These are phyloP conservation scores for Hippocampus zosterae DNA, from an alignment of 2,113 vertebrate species.

Conservation along the genomic window DNA sequence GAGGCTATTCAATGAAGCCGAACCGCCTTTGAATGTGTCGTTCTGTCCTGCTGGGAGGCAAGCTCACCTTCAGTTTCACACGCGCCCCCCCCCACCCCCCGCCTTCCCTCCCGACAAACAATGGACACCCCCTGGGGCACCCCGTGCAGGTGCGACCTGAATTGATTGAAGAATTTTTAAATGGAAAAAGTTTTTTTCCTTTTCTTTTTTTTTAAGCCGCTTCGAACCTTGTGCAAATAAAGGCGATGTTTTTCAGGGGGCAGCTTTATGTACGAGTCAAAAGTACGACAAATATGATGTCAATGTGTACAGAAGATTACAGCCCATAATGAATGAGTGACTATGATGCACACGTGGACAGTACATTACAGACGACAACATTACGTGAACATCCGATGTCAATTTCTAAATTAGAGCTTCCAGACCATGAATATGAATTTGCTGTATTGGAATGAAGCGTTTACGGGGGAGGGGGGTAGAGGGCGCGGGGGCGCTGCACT, in stretches of 20 bases:
- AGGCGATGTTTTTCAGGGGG: constrained; percentile 66
- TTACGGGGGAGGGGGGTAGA: neutral
- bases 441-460: neutral
- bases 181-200: constrained; percentile 33
- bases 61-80: constrained; percentile 64
- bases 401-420: neutral
- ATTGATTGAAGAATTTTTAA: constrained; percentile 49
- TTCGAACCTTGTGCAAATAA: constrained; percentile 73
- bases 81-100: constrained; percentile 50
- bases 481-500: neutral
- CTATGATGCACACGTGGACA: neutral
- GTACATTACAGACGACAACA: neutral
- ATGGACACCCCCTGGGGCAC: constrained; percentile 57
- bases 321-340: neutral
- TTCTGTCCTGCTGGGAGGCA: constrained; percentile 5
- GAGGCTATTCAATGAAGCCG: neutral
- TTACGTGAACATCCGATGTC: neutral
- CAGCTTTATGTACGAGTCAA: constrained; percentile 67
- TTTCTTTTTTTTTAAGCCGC: constrained; percentile 48
- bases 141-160: constrained; percentile 75
- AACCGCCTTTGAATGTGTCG: neutral
- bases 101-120: constrained; percentile 55
- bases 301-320: neutral
- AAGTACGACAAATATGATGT: neutral
- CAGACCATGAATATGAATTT: neutral